Evolutionary conservation across 2,888 invertebrate species (phyloP).

Genomic region (Acronicta leporina): DNA sequence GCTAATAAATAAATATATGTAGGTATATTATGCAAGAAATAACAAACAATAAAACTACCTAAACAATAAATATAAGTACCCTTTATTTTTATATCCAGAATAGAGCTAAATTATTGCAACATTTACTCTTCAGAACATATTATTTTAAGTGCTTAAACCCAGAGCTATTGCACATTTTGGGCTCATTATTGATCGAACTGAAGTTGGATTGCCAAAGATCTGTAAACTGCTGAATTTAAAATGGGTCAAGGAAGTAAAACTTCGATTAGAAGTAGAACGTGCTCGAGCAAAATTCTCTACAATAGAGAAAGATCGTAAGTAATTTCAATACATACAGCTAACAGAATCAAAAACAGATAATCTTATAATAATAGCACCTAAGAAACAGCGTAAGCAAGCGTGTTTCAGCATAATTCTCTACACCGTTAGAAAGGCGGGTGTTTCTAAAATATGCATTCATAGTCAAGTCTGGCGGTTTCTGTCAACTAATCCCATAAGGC

Average conservation of each 20-base stretch:
- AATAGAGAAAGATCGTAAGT: not conserved
- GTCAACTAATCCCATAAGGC: constrained; percentile 50
- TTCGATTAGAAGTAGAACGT: not conserved
- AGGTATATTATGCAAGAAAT: too few relatives aligned
- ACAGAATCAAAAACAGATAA: constrained; percentile 9
- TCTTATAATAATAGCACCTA: constrained; percentile 7
- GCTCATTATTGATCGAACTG: not conserved
- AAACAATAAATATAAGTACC: too few relatives aligned
- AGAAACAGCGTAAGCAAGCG: constrained; percentile 5
- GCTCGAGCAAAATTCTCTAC: too few relatives aligned
- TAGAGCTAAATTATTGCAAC: too few relatives aligned
- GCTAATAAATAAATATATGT: too few relatives aligned
- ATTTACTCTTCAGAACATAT: too few relatives aligned
- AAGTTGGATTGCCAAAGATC: not conserved
- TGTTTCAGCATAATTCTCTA: constrained; percentile 20
- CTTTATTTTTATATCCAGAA: too few relatives aligned
- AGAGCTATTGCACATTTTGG: not conserved
- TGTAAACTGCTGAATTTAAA: not conserved
- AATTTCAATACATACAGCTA: constrained; percentile 10
- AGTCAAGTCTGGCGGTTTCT: constrained; percentile 24
- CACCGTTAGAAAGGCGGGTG: constrained; percentile 13
- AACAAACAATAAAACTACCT: too few relatives aligned
- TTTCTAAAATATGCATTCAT: constrained; percentile 24
- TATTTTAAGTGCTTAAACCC: not conserved
- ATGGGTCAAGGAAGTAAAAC: not conserved